Conservation (phyloP, 2,888 invertebrate species). For the Anaspis maculata region DNA sequence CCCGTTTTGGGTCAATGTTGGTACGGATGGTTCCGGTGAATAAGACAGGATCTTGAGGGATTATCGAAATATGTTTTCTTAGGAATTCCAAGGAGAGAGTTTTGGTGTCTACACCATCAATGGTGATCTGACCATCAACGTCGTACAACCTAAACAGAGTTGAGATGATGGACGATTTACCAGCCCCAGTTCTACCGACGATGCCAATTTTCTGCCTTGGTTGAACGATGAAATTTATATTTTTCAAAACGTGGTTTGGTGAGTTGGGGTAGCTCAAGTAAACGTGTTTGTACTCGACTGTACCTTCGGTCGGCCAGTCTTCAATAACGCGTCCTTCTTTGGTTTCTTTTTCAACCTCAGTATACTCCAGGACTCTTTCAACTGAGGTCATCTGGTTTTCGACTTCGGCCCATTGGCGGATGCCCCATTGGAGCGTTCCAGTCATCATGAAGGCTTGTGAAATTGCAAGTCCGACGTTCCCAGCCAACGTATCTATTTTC, state of each 20-base stretch:
- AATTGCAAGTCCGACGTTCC: conserved; percentile 67
- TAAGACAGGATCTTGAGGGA: conserved; percentile 77
- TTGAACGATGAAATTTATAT: conserved; percentile 56
- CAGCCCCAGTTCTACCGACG: conserved; percentile 76
- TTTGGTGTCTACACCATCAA: conserved; percentile 68
- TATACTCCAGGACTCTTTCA: conserved; percentile 58
- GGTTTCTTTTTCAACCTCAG: conserved; percentile 41
- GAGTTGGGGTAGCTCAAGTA: conserved; percentile 64
- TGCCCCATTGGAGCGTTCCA: conserved; percentile 54
- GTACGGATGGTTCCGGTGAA: conserved; percentile 79
- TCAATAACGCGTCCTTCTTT: conserved; percentile 44
- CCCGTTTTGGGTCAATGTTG: conserved; percentile 81
- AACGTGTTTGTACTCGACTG: conserved; percentile 50
- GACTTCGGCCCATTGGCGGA: conserved; percentile 76
- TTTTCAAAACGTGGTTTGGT: conserved; percentile 59
- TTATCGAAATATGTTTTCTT: conserved; percentile 68
- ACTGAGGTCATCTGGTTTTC: conserved; percentile 81
- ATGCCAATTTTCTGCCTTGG: conserved; percentile 65
- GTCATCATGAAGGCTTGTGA: conserved; percentile 72
- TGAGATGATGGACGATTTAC: conserved; percentile 67
- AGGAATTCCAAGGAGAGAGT: conserved; percentile 65
- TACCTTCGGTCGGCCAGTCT: conserved; percentile 55
- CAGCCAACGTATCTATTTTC: conserved; percentile 21
- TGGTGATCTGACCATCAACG: conserved; percentile 64
- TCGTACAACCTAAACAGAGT: conserved; percentile 74